Evolutionary conservation across 2,888 invertebrate species (phyloP).

Genomic region (Monoplex corrugatus): DNA sequence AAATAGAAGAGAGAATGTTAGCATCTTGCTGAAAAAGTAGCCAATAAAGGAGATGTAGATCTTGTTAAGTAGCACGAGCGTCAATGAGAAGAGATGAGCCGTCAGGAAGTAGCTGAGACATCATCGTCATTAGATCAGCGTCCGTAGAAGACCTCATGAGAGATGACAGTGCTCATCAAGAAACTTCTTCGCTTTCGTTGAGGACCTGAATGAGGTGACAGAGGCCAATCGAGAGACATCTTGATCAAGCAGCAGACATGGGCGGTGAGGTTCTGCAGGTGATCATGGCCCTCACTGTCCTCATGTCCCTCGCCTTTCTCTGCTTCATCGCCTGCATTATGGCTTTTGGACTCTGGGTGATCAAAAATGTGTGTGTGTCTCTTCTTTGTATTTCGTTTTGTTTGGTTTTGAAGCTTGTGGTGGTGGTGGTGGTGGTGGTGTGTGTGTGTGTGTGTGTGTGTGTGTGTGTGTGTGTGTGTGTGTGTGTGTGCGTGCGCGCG

Average conservation of each 20-base stretch:
- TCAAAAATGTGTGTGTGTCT: constrained; percentile 70
- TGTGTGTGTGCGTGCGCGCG: background rate
- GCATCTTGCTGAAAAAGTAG: no score
- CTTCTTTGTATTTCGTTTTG: background rate
- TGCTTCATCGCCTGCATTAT: constrained; percentile 73
- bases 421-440: background rate
- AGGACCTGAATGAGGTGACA: no score
- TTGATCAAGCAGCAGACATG: constrained; percentile 54
- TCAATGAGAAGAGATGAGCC: no score
- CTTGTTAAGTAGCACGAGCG: no score
- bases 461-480: background rate
- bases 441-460: constrained; percentile 6
- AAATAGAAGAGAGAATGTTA: no score
- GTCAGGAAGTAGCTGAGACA: no score
- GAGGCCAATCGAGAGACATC: no score
- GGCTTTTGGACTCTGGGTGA: constrained; percentile 73
- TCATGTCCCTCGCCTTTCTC: constrained; percentile 72
- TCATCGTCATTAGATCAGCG: no score
- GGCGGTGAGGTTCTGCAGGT: constrained; percentile 70
- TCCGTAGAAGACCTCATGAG: no score
- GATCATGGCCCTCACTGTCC: constrained; percentile 70
- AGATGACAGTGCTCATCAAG: no score
- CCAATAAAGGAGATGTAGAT: no score
- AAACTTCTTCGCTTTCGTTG: no score
- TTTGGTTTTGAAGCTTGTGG: background rate